Base-by-base conservation (phyloP, 2,113 vertebrate genomes). In the Sinocyclocheilus anophthalmus region DNA sequence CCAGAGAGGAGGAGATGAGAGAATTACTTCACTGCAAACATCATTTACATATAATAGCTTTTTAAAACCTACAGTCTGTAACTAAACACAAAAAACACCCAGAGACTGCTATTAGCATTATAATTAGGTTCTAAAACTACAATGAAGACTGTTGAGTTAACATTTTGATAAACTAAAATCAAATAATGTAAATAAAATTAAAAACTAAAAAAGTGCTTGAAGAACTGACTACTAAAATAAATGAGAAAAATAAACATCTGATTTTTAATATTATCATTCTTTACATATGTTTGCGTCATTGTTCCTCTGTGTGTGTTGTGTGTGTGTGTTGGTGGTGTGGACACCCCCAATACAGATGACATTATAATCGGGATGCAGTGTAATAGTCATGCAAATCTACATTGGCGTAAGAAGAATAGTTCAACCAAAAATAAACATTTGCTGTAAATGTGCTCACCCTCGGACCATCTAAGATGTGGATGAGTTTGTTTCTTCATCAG, bases 21-120 rank as follows among this genome's bases (percentile, higher is more conserved):
- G 75, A 77, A 81, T 59, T 61, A 39, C 39, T 80, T 37, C 30
- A 76, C 45, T 39, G 16, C 76, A 78, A 78, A 79, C 26, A 42
- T 77, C 48, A 55, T 77, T 77, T 55, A 55, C 26, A 55, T 77
- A 55, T 33, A 77, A 77, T 55, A 77, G 75, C 75, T 77, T 26
- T 69, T 76, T 11, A 53, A 45, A 76, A 45, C 42, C 42, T 50
- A 76, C 39, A 42, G 39, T 16, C 42, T 26, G 45, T 26, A 13
- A 76, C 6, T 3, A 76, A 76, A 50, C 50, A 76, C 73, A 76
- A 16, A 7, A 12, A 73, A 20, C 20, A 48, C 22, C 24, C 73
- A 50, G n/a, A 50, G 42, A 26, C 22, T 76, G 73, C n/a, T 48
- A 42, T 42, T 39, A 50, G 13, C 20, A 22, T 18, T 76, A 26